A percentile compares a stretch with the other conserved stretches of the same genome.
phyloP scores from a whole-genome alignment of 2,113 vertebrate genomes.

The Cynoglossus semilaevis region DNA sequence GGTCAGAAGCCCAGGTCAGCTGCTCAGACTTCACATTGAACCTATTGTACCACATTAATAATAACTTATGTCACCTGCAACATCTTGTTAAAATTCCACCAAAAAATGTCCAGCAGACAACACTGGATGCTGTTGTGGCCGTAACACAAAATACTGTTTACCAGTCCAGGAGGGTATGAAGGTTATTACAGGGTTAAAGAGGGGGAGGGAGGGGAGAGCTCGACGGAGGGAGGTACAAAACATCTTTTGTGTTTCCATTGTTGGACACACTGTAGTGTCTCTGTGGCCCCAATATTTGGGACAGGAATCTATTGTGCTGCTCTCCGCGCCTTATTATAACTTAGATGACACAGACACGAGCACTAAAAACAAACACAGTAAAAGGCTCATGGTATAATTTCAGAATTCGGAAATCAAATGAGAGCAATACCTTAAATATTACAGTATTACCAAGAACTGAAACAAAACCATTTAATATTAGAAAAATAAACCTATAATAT shows the following conservation, averaged over 20 bases:
- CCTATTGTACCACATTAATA: not conserved
- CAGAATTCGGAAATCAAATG: too few relatives aligned
- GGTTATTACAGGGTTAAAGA: not conserved
- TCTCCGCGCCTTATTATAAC: conserved; percentile 35
- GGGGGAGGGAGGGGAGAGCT: conserved; percentile 3
- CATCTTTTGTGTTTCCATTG: conserved; percentile 54
- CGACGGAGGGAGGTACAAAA: conserved; percentile 35
- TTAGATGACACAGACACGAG: conserved; percentile 34
- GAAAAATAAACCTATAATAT: too few relatives aligned
- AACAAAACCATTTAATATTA: too few relatives aligned
- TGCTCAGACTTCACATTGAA: conserved; percentile 11
- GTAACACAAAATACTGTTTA: too few relatives aligned
- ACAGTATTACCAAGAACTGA: too few relatives aligned
- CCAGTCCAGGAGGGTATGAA: too few relatives aligned
- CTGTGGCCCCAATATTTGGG: conserved; percentile 57
- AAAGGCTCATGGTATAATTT: not conserved
- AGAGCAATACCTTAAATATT: too few relatives aligned
- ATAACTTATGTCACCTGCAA: not conserved
- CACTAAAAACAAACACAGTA: not conserved
- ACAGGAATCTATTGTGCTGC: conserved; percentile 58
- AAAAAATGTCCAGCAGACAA: too few relatives aligned
- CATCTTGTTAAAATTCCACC: too few relatives aligned
- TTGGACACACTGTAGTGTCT: conserved; percentile 29
- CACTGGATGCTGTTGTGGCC: too few relatives aligned
- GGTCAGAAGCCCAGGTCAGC: conserved; percentile 35